Evolutionary conservation across 2,888 invertebrate species (phyloP).

Genomic region (Amiota communis): DNA sequence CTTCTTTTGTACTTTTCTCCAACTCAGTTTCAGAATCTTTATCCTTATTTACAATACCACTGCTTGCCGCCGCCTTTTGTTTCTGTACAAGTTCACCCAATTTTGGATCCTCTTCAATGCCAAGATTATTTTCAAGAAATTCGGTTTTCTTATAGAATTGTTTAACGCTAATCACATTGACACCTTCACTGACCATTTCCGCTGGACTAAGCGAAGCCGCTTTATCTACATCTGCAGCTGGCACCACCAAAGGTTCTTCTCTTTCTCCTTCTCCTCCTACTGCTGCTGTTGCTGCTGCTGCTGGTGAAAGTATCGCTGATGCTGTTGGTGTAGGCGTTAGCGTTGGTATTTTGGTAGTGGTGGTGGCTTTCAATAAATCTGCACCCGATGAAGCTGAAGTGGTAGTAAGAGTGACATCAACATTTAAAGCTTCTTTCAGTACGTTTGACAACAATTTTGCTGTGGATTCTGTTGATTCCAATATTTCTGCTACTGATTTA

Average conservation of each 20-base stretch:
- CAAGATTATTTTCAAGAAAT: slow-evolving; percentile 72
- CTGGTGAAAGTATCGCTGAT: slow-evolving; percentile 60
- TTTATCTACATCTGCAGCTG: slow-evolving; percentile 49
- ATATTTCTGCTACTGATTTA: no score
- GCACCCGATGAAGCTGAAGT: slow-evolving; percentile 58
- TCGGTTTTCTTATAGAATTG: slow-evolving; percentile 73
- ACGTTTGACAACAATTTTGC: no score
- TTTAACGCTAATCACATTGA: slow-evolving; percentile 72
- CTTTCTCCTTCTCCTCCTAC: background rate
- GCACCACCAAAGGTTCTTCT: background rate
- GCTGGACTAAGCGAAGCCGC: slow-evolving; percentile 68
- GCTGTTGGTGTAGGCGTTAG: no score
- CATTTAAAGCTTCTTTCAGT: no score
- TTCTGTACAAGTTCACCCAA: slow-evolving; percentile 72
- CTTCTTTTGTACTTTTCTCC: slow-evolving; percentile 27
- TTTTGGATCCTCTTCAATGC: slow-evolving; percentile 73
- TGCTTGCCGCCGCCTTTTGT: background rate
- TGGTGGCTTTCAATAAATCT: slow-evolving; percentile 46
- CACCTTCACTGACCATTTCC: slow-evolving; percentile 71
- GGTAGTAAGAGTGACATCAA: no score
- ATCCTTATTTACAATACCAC: slow-evolving; percentile 5
- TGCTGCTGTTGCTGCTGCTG: slow-evolving; percentile 39
- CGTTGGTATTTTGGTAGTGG: background rate
- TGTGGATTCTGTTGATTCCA: no score
- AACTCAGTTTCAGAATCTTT: slow-evolving; percentile 9